Conservation (phyloP, 2,113 vertebrate genomes). For the Dipodomys merriami region DNA sequence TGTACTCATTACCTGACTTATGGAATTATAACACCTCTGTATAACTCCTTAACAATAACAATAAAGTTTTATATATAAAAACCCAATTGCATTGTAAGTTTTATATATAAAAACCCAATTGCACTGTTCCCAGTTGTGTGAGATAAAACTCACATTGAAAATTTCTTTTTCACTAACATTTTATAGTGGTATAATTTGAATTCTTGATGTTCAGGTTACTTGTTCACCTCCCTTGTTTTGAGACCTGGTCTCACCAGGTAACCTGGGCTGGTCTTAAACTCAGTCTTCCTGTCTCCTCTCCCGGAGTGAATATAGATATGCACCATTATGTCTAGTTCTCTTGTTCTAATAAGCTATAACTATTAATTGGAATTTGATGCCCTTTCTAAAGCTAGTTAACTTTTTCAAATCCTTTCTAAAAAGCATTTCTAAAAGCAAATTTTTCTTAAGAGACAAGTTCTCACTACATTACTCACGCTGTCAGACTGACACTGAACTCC, state of each 20-base stretch:
- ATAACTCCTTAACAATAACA: no score
- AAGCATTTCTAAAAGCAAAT: not conserved
- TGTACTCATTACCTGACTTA: no score
- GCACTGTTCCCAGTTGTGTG: not conserved
- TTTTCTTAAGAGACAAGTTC: not conserved
- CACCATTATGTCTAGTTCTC: not conserved
- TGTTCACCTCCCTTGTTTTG: no score
- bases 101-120: no score
- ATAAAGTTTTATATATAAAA: no score
- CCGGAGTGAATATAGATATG: not conserved
- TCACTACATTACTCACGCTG: not conserved
- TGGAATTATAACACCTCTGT: no score
- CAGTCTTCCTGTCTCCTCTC: not conserved
- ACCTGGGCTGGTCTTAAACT: not conserved
- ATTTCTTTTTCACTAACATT: not conserved
- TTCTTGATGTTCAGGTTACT: not conserved
- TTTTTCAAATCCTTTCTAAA: conserved; percentile 13
- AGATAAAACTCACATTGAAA: conserved; percentile 2
- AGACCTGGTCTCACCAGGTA: no score
- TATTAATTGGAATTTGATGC: not conserved
- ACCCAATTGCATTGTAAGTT: no score
- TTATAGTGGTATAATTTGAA: not conserved
- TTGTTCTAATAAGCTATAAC: not conserved
- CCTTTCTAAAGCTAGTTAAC: not conserved
- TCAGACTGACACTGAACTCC: not conserved